These are phyloP conservation scores for Epistrophella euchroma DNA, from an alignment of 2,888 invertebrate genomes.

Conservation along the genomic window DNA sequence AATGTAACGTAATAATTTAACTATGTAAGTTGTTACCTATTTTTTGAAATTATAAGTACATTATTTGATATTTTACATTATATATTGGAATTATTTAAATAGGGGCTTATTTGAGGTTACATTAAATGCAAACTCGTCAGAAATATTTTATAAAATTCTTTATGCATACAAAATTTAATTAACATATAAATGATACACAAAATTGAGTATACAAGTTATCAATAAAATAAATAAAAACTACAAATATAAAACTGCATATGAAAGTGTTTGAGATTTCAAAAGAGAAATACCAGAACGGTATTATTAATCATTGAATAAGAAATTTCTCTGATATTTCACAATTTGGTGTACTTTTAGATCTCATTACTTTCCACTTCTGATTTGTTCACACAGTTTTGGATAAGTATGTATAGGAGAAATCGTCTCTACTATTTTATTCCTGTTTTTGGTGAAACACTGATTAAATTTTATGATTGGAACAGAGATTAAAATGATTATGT, in stretches of 20 bases:
- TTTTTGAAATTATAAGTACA: constrained; percentile 14
- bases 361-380: no score
- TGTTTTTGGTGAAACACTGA: no score
- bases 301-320: no score
- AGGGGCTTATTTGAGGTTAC: background rate
- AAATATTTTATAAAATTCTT: constrained; percentile 1
- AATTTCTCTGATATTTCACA: no score
- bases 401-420: no score
- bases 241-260: background rate
- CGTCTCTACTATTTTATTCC: no score
- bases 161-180: background rate
- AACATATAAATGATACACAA: background rate
- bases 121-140: background rate
- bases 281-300: no score
- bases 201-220: background rate
- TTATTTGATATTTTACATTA: constrained; percentile 9
- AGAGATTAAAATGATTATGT: no score
- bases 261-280: background rate
- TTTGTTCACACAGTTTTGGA: no score
- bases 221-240: constrained; percentile 13
- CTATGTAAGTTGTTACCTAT: constrained; percentile 1
- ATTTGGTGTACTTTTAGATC: no score
- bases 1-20: background rate
- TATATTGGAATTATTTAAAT: background rate
- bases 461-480: no score